phyloP scores from a whole-genome alignment of 2,797 vertebrate genomes.

The Cuculus canorus region DNA sequence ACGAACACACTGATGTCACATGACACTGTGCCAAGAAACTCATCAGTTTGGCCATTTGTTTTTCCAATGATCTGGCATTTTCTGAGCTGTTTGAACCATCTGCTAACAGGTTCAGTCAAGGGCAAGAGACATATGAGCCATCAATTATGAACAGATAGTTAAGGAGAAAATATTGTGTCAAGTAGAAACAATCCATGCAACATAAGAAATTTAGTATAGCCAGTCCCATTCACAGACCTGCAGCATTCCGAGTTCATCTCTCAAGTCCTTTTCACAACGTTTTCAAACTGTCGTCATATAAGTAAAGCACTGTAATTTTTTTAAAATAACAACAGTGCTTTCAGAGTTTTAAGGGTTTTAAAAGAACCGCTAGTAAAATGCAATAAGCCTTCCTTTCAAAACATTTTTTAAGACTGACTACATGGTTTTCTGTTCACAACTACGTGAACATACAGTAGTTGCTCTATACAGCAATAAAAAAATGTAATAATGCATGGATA shows the following conservation, averaged over 20 bases:
- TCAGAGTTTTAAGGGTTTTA: not conserved
- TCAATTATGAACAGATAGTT: slow-evolving; percentile 1
- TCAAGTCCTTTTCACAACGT: not conserved
- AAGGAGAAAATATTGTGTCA: not conserved
- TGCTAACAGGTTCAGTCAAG: slow-evolving; percentile 6
- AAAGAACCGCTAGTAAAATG: not conserved
- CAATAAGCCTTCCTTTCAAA: not conserved
- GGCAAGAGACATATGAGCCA: not conserved
- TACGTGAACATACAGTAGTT: not conserved
- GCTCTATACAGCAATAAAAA: not conserved
- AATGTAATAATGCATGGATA: rapidly evolving
- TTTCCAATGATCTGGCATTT: not conserved
- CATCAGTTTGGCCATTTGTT: not conserved
- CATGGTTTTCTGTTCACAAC: not conserved
- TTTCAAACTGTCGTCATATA: not conserved
- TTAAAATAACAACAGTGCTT: not conserved
- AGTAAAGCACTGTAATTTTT: not conserved
- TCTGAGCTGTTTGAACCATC: not conserved
- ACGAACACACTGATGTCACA: not conserved
- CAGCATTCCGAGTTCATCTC: not conserved
- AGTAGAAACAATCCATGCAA: not conserved
- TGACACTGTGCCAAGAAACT: not conserved
- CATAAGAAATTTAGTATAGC: not conserved
- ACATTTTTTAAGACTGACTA: not conserved
- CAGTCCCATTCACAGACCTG: not conserved